Base-by-base conservation (phyloP, 2,113 vertebrate species). In the Copsychus sechellarum region DNA sequence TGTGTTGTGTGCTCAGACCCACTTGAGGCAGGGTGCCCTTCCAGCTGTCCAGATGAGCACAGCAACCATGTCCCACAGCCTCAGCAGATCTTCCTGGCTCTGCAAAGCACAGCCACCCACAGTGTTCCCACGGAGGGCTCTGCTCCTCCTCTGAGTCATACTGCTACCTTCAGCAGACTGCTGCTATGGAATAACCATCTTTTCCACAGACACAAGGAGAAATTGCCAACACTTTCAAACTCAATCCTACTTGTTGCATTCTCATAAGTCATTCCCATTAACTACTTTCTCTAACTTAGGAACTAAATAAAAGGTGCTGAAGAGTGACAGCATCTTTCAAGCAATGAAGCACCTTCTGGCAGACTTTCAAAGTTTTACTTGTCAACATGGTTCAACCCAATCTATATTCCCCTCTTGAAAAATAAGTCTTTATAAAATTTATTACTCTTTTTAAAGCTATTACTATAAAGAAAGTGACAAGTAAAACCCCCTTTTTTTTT, bases 71-170 rank as follows among this genome's bases (percentile, higher is more conserved):
- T 38, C 62, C 58, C 3, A 38, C 20, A 0, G 6, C 4, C 28
- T 15, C 1, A 1, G 50, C 21, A 34, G 65, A 57, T 86, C 58
- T 90, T 20, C 56, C 50, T 31, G 67, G 40, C 76, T 83, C 81
- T 0, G 3, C 33, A 33, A 18, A 87, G n/a, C 47, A 28, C 64
- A 86, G 77, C 91, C 86, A 94, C 95, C 90, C 94, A 88, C 82
- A 4, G 67, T 2, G 87, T 77, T 95, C 87, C 70, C 88, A 89
- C 3, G 1, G 54, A 73, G 42, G 16, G 58, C 58, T 95, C n/a
- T 88, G 81, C 17, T 79, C 34, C 94, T 57, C 12, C 57, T 57
- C 85, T 94, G 90, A 96, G 25, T 94, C 94, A 92, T 8, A 8
- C 54, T 83, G 76, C 79, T 93, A 91, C 92, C 86, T 79, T 91